Percentiles rank a stretch among this genome's conserved stretches.
phyloP scores from a whole-genome alignment of 2,888 invertebrate genomes.

The Papilio gigon region DNA sequence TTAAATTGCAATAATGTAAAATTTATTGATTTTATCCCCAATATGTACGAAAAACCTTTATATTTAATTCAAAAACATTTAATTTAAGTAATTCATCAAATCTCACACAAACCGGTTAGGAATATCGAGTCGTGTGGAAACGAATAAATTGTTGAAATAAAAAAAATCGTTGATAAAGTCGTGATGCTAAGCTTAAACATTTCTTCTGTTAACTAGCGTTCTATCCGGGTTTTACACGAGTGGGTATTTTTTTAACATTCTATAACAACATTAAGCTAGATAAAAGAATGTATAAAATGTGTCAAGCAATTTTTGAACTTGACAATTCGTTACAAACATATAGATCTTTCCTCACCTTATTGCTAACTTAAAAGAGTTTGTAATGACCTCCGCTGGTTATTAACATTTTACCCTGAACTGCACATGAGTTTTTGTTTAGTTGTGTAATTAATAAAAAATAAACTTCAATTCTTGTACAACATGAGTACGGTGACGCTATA shows the following conservation, averaged over 20 bases:
- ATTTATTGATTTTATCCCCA: neutral
- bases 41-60: neutral
- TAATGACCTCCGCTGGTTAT: neutral
- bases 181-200: constrained; percentile 1
- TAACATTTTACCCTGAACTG: neutral
- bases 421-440: neutral
- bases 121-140: neutral
- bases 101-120: neutral
- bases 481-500: no score
- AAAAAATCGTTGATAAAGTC: neutral
- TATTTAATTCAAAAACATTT: neutral
- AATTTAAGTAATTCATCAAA: neutral
- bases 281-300: neutral
- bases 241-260: neutral
- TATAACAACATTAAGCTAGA: neutral
- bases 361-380: neutral
- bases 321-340: no score
- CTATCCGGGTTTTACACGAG: neutral
- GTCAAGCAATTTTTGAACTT: neutral
- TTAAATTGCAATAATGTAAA: neutral
- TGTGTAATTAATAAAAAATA: no score
- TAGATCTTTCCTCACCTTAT: neutral
- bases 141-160: neutral
- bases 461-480: no score
- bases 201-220: neutral